Base-by-base conservation (phyloP, 2,888 invertebrate genomes). In the Abscondita cerata region DNA sequence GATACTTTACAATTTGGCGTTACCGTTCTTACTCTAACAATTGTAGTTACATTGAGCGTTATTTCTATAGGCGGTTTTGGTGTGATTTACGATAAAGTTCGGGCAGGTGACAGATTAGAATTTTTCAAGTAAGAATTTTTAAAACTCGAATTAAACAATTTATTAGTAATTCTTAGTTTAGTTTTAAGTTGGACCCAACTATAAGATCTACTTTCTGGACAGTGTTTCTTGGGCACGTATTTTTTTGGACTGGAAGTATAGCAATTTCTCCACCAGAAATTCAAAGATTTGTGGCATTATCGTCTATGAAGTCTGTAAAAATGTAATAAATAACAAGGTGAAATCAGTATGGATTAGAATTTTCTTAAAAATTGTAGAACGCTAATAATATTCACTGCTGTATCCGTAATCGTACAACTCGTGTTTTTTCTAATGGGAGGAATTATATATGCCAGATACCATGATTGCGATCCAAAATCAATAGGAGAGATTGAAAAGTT, bases 391-490 rank as follows among this genome's bases (percentile, higher is more conserved):
- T 38, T 38, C 11, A 13, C 12, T 5, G 38, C 3, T n/a, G n/a
- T 38, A 38, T 5, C 38, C n/a, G 9, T 13, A 38, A 6, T 2
- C 25, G 25, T 6, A 2, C 2, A 25, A 25, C 2, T 25, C 2
- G 2, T 4, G 4, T 25, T 2, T 25, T 25, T 25, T 25, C 6
- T 25, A 25, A 83, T 85, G 15, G 89, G 88, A 0, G 72, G 88
- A 16, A 82, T 85, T 0, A 77, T 88, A 66, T 88, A 85, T 68
- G 84, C 87, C 0, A 86, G 84, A 79, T 89, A 87, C 68, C 83
- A 84, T 61, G 84, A 84, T 1, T 89, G 89, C 64, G 89, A 89
- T 76, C 88, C 88, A 0, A 70, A 87, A 0, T 73, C 81, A n/a
- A 81, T 85, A 1, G 83, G 85, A 40, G 83, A 81, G 62, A 83